Percentiles rank a stretch among this genome's conserved stretches.
Conservation (phyloP, 2,797 vertebrate species). For the Antennarius maculatus region DNA sequence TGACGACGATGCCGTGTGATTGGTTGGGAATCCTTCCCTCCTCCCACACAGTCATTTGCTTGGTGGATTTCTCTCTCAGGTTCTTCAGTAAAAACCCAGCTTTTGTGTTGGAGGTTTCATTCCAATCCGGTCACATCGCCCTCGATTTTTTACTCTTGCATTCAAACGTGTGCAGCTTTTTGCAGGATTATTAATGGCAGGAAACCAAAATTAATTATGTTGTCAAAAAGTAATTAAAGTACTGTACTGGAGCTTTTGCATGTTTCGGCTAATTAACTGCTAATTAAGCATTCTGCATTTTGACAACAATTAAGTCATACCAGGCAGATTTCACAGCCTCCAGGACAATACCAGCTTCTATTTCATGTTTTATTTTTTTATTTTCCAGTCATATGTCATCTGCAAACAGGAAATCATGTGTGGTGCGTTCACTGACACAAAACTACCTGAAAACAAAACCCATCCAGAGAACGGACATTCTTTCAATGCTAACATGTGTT, state of each 20-base stretch:
- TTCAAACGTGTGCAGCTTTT: conserved; percentile 22
- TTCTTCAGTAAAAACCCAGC: conserved; percentile 63
- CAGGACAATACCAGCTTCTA: conserved; percentile 3
- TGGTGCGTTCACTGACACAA: neutral
- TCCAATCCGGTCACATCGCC: conserved; percentile 53
- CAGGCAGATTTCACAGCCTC: conserved; percentile 29
- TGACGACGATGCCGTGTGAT: conserved; percentile 51
- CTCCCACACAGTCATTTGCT: conserved; percentile 65
- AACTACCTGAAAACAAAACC: too few relatives aligned
- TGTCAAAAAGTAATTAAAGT: conserved; percentile 49
- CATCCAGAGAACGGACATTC: too few relatives aligned
- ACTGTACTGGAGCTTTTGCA: conserved; percentile 37
- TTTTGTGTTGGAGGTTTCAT: conserved; percentile 72
- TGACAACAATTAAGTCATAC: conserved; percentile 30
- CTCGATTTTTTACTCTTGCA: conserved; percentile 36
- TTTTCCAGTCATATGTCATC: neutral
- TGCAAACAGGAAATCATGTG: too few relatives aligned
- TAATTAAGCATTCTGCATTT: conserved; percentile 29
- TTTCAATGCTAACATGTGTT: too few relatives aligned
- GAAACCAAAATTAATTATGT: conserved; percentile 36
- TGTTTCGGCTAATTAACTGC: conserved; percentile 46
- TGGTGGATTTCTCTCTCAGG: conserved; percentile 63
- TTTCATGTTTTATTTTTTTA: neutral
- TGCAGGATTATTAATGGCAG: conserved; percentile 36
- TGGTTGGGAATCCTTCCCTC: conserved; percentile 62